These are phyloP conservation scores for Plutomurus gul DNA, from an alignment of 1,140 invertebrate genomes.

Conservation along the genomic window DNA sequence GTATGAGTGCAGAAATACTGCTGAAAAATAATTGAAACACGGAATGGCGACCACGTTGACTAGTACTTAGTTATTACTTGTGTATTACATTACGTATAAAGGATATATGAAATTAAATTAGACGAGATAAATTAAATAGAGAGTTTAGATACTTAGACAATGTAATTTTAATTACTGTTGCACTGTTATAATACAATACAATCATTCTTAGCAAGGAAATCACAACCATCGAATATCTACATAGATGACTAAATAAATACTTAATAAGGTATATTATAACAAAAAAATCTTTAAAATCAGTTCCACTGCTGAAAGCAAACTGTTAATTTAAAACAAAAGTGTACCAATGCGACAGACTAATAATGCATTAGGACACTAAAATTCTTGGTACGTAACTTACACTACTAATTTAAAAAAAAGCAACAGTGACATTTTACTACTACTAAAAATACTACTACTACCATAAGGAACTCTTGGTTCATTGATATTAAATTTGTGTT, in stretches of 20 bases:
- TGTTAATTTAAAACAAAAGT: too few species aligned
- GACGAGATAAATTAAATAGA: not conserved
- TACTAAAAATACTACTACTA: too few species aligned
- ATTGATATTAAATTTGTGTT: too few species aligned
- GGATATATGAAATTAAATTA: not conserved
- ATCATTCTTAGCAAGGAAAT: constrained; percentile 22
- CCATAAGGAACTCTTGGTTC: too few species aligned
- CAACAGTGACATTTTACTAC: too few species aligned
- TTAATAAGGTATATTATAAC: not conserved
- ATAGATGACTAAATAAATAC: not conserved
- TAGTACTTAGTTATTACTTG: constrained; percentile 3
- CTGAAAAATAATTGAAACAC: not conserved
- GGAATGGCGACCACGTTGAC: not conserved
- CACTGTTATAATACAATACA: constrained; percentile 16
- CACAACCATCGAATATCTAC: not conserved
- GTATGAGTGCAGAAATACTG: not conserved
- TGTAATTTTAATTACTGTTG: constrained; percentile 19
- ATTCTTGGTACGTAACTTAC: too few species aligned
- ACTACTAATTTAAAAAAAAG: too few species aligned
- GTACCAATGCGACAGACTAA: too few species aligned
- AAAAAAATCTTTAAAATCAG: not conserved
- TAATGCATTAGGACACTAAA: too few species aligned
- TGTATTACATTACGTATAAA: constrained; percentile 11
- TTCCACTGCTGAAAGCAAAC: not conserved
- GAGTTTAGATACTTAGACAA: constrained; percentile 21